Base-by-base conservation (phyloP, 2,113 vertebrate species). In the Pomatostomus ruficeps region DNA sequence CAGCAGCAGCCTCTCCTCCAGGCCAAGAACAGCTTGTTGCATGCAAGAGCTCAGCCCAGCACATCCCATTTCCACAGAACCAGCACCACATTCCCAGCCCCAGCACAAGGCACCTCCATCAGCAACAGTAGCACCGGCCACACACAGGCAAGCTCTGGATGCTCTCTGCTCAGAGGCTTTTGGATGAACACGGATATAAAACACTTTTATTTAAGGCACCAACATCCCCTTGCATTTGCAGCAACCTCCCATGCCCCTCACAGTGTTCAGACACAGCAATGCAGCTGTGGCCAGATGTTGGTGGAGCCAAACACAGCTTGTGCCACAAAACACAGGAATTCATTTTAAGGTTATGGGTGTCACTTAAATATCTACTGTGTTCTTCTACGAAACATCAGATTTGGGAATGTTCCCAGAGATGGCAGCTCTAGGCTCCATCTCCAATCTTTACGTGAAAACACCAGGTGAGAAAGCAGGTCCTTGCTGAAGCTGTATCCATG, bases 41-140 rank as follows among this genome's bases (percentile, higher is more conserved):
- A 95, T 93, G 89, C 94, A 91, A 51, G 54, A 74, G 45, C 68
- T 52, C 75, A 80, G 85, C 11, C 67, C 85, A 88, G 67, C 87
- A 62, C 3, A 0, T 8, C 40, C 5, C 43, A 3, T 6, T 19
- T 23, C 57, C 72, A 85, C 67, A 75, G 55, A 52, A 10, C 48
- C 51, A 35, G 8, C 5, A 3, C 23, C 81, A 42, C 83, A 61
- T 45, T 52, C 54, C 62, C 48, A 62, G 67, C 52, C 38, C 46
- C 82, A 85, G 86, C 83, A 46, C 58, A 2, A 21, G 73, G 79
- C 73, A 78, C 28, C 65, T 51, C 80, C 91, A 43, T 7, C 67
- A 81, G 76, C 65, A 51, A 43, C 4, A 0, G 5, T 42, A 70
- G 81, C 62, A 31, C 25, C 0, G 2, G 55, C 33, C 23, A 38